Evolutionary conservation across 2,113 vertebrate genomes (phyloP).

Genomic region (Sinocyclocheilus anophthalmus): DNA sequence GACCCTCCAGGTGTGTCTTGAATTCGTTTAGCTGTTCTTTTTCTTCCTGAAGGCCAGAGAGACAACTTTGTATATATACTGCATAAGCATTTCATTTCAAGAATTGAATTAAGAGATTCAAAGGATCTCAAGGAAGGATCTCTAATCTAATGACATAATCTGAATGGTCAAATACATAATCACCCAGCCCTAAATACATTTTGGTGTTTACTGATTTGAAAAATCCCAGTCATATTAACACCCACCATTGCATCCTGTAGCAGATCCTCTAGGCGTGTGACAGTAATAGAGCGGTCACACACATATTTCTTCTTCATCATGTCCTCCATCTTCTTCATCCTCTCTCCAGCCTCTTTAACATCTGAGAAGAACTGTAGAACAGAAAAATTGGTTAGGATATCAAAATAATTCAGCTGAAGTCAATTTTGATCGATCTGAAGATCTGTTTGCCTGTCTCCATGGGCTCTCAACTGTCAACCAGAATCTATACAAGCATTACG

Average conservation of each 20-base stretch:
- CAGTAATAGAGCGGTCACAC: slow-evolving; percentile 85
- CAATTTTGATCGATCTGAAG: too few species aligned
- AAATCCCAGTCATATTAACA: not conserved
- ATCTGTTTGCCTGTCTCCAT: not conserved
- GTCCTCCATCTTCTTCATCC: slow-evolving; percentile 84
- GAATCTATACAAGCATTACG: not conserved
- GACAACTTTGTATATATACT: not conserved
- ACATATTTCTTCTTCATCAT: slow-evolving; percentile 85
- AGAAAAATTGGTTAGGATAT: not conserved
- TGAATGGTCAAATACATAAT: too few species aligned
- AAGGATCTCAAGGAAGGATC: too few species aligned
- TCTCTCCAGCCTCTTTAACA: slow-evolving; percentile 83
- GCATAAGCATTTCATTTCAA: not conserved
- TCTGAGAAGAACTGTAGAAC: slow-evolving; percentile 83
- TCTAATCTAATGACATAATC: too few species aligned
- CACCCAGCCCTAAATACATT: not conserved
- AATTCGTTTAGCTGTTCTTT: slow-evolving; percentile 86
- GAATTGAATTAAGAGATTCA: too few species aligned
- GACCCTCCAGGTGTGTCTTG: slow-evolving; percentile 80
- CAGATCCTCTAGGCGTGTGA: slow-evolving; percentile 89
- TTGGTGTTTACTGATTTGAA: not conserved
- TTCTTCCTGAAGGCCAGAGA: slow-evolving; percentile 78
- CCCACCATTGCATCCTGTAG: slow-evolving; percentile 87
- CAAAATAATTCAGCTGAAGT: not conserved
- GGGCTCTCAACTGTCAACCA: not conserved